Base-by-base conservation (phyloP, 2,113 vertebrate genomes). In the Oreochromis tanganicae region DNA sequence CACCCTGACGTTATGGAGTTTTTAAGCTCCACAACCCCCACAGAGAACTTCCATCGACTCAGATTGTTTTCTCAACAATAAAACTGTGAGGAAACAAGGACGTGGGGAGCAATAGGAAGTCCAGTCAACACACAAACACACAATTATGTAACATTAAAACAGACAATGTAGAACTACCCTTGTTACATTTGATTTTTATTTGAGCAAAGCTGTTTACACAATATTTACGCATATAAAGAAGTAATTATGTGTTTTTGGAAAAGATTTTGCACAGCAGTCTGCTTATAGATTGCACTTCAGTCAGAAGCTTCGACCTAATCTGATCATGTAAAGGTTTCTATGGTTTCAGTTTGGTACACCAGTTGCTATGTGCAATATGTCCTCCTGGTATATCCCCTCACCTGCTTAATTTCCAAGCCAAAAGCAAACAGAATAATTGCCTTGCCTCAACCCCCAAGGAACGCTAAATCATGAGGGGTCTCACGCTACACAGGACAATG, bases 21-120 rank as follows among this genome's bases (percentile, higher is more conserved):
- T 75, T 38, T 29, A 50, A 24, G 21, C 57, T 80, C 3, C 85
- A 94, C 92, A 92, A 92, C 24, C 86, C 80, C 82, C 80, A 75
- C 43, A 46, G n/a, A 80, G 82, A 80, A 86, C 63, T 71, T 68
- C 34, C 73, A 50, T 14, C 2, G 4, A 66, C 36, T 41, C 63
- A 14, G n/a, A 43, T 6, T 61, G 48, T 66, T 32, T 46, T 13
- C 9, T 32, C 19, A 12, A 34, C 17, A 16, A n/a, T 16, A 36
- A 43, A 82, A 21, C 19, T 9, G 27, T 27, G 46, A 38, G 52
- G 12, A 50, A 89, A 78, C 75, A 85, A 84, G 34, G n/a, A 75
- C 2, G 21, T 34, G 82, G 85, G 87, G 91, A 52, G 91, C 91
- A 48, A 84, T n/a, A 7, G 46, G 17, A 52, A 52, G 48, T n/a